A percentile compares a stretch with the other conserved stretches of the same genome.
These are phyloP conservation scores for Zoanthus sansibaricus DNA, from an alignment of 92 coral and sea anemone genomes.

Conservation along the genomic window DNA sequence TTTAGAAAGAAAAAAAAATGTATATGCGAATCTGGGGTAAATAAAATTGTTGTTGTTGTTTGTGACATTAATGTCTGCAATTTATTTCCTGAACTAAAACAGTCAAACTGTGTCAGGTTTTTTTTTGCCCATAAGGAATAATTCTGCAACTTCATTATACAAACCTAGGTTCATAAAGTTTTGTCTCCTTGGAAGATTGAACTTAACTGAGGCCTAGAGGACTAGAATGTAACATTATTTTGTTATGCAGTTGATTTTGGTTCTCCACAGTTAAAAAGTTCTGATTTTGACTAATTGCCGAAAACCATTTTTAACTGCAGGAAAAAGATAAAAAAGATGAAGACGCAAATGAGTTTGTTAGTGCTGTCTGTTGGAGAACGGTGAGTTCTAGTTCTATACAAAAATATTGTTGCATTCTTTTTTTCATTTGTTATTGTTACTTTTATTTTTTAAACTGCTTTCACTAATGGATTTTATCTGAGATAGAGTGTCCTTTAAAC, in stretches of 20 bases:
- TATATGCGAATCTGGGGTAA: no score
- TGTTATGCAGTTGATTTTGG: no score
- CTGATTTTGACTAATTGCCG: not conserved
- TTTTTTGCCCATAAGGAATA: no score
- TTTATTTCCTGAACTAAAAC: no score
- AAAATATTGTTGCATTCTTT: not conserved
- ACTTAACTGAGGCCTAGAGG: not conserved
- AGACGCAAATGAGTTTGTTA: conserved; percentile 97
- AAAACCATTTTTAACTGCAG: conserved; percentile 43
- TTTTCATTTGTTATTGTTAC: not conserved
- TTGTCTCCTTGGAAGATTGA: no score
- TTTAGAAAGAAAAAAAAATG: no score
- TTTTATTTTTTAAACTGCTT: not conserved
- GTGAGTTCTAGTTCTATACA: conserved; percentile 45
- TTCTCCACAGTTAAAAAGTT: not conserved
- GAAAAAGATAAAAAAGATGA: conserved; percentile 98
- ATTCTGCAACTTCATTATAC: no score
- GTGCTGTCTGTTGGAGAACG: conserved; percentile 99
- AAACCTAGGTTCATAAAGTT: no score
- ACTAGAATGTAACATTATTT: not conserved
- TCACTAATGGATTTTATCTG: not conserved
- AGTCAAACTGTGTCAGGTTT: no score
- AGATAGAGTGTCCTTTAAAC: not conserved
- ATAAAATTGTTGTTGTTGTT: no score
- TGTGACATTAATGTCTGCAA: no score